These are phyloP conservation scores for Parotocinclus haroldoi DNA, from an alignment of 2,797 vertebrate genomes.

Conservation along the genomic window DNA sequence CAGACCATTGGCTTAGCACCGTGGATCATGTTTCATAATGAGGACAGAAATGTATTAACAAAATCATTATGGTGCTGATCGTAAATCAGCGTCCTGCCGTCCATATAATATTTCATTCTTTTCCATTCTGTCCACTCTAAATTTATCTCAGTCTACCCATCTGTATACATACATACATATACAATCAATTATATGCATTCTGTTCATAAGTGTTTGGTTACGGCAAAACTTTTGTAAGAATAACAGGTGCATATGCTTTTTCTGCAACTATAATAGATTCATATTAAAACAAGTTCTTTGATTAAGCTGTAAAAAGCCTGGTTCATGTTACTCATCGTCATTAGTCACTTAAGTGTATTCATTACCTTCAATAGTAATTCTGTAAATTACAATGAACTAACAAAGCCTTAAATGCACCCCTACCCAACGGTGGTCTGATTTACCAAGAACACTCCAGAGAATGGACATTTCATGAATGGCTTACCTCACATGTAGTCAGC, in stretches of 20 bases:
- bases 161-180: no score
- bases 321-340: no score
- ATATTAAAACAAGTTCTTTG: no score
- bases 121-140: no score
- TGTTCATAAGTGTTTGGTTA: neutral
- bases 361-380: slow-evolving; percentile 4
- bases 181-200: no score
- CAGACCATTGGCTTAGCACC: slow-evolving; percentile 28
- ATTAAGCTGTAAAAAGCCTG: no score
- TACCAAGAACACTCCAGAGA: slow-evolving; percentile 38
- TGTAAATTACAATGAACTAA: neutral
- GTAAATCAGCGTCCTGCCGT: neutral
- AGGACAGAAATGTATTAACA: slow-evolving; percentile 4
- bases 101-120: neutral
- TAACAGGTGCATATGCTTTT: no score
- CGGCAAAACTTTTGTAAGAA: neutral
- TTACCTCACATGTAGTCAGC: slow-evolving; percentile 19
- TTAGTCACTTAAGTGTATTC: no score
- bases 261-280: no score
- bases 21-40: slow-evolving; percentile 35
- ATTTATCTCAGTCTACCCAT: no score
- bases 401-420: neutral
- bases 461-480: slow-evolving; percentile 31
- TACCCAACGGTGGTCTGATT: slow-evolving; percentile 52
- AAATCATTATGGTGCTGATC: neutral